Evolutionary conservation across 2,113 vertebrate genomes (phyloP).

Genomic region (Zosterops hypoxanthus): DNA sequence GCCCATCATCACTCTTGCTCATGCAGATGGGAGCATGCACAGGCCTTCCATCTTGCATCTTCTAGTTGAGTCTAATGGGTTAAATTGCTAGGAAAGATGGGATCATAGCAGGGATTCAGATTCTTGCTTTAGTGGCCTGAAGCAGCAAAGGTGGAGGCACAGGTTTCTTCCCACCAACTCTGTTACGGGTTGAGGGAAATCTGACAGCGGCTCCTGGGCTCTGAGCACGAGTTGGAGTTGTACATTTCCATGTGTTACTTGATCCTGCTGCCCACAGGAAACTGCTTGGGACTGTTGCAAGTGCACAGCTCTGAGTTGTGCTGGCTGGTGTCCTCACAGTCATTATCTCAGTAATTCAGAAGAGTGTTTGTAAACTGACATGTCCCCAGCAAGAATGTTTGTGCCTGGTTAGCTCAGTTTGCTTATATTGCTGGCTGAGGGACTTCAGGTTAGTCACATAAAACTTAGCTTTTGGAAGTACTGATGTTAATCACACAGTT

Average conservation of each 20-base stretch:
- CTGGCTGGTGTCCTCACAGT: not conserved
- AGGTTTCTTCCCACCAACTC: not conserved
- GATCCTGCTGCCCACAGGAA: not conserved
- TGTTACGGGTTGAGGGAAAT: not conserved
- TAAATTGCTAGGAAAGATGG: not conserved
- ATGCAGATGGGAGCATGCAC: not conserved
- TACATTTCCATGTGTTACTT: not conserved
- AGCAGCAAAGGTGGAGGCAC: not conserved
- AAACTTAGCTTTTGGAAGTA: not conserved
- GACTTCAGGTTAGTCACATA: not conserved
- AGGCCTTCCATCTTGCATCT: not conserved
- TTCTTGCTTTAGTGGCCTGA: not conserved
- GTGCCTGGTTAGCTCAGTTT: not conserved
- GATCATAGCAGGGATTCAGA: not conserved
- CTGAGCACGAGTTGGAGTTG: fast-evolving
- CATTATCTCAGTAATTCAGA: not conserved
- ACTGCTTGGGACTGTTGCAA: not conserved
- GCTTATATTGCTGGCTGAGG: not conserved
- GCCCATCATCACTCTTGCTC: not conserved
- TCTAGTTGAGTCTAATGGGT: not conserved
- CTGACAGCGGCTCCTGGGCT: fast-evolving
- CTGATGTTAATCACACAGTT: not conserved
- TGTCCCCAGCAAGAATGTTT: not conserved
- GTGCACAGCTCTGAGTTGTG: not conserved
- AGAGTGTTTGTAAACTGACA: not conserved